Percentiles rank a stretch among this genome's conserved stretches.
These are phyloP conservation scores for Drosophila nr. perissopoda DNA, from an alignment of 2,888 invertebrate species.

Conservation along the genomic window DNA sequence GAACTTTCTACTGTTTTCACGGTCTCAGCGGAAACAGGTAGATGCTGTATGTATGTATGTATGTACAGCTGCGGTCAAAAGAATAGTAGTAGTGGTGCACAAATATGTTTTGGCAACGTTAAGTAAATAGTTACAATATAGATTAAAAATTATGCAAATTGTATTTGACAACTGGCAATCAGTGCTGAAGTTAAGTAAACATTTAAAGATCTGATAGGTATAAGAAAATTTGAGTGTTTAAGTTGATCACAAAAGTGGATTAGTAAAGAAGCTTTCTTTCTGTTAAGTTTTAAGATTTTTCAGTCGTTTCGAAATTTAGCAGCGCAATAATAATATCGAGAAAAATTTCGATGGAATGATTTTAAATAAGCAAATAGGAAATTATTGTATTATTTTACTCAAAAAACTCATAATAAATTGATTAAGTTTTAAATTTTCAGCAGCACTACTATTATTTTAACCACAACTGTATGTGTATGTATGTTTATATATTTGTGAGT, in stretches of 20 bases:
- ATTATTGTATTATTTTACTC: not conserved
- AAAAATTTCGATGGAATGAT: not conserved
- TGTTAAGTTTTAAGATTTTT: not conserved
- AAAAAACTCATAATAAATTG: not conserved
- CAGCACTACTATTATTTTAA: not conserved
- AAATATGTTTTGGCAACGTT: not conserved
- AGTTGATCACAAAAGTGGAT: not conserved
- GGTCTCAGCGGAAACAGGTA: slow-evolving; percentile 30
- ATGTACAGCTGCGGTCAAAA: not conserved
- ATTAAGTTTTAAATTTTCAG: not conserved
- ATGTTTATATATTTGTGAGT: not conserved
- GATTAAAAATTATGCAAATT: not conserved
- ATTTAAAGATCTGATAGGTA: not conserved
- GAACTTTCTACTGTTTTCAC: slow-evolving; percentile 41
- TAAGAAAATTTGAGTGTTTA: not conserved
- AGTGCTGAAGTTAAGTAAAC: not conserved
- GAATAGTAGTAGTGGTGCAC: not conserved
- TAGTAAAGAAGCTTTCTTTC: not conserved
- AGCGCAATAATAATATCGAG: not conserved
- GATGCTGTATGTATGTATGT: not conserved
- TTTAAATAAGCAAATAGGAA: not conserved
- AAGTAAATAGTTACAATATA: not conserved
- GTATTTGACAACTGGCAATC: not conserved
- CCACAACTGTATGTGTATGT: not conserved
- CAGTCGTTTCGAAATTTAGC: not conserved